Evolutionary conservation across 1,140 invertebrate species (phyloP).

Genomic region (Drosophila kepulauana): DNA sequence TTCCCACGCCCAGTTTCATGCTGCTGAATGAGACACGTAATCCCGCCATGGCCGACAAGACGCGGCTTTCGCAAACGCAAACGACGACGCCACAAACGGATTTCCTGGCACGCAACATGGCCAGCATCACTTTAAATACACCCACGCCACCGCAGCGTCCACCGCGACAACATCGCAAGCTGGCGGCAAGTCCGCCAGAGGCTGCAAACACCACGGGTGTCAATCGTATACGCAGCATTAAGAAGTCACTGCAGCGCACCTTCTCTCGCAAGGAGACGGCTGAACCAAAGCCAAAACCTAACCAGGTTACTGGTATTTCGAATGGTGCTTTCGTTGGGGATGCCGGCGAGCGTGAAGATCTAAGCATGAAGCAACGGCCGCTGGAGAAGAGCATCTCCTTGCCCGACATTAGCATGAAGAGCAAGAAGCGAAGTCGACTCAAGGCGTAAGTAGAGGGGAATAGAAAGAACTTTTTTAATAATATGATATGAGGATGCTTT

Average conservation of each 20-base stretch:
- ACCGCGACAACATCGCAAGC: constrained; percentile 78
- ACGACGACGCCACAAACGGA: constrained; percentile 78
- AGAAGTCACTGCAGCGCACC: constrained; percentile 86
- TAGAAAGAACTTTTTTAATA: not conserved
- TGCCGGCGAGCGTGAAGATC: constrained; percentile 64
- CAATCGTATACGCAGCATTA: constrained; percentile 85
- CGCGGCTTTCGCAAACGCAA: not conserved
- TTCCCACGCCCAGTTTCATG: constrained; percentile 70
- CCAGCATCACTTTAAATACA: constrained; percentile 29
- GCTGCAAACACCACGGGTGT: constrained; percentile 37
- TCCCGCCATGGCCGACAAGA: constrained; percentile 44
- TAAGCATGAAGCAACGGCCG: constrained; percentile 76
- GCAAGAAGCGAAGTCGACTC: constrained; percentile 89
- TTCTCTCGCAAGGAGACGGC: constrained; percentile 86
- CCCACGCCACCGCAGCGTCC: constrained; percentile 66
- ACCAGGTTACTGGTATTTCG: constrained; percentile 79
- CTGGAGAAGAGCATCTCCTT: constrained; percentile 92
- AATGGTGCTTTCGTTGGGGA: constrained; percentile 88
- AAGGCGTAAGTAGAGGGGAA: constrained; percentile 87
- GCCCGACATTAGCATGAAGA: constrained; percentile 92
- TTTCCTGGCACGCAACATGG: constrained; percentile 76
- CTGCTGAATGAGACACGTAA: constrained; percentile 66
- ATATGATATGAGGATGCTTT: too few relatives aligned
- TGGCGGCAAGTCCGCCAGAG: constrained; percentile 18
- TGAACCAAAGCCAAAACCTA: constrained; percentile 70